A percentile compares a stretch with the other conserved stretches of the same genome.
phyloP scores from a whole-genome alignment of 2,888 invertebrate species.

The Minunthozetes semirufus region DNA sequence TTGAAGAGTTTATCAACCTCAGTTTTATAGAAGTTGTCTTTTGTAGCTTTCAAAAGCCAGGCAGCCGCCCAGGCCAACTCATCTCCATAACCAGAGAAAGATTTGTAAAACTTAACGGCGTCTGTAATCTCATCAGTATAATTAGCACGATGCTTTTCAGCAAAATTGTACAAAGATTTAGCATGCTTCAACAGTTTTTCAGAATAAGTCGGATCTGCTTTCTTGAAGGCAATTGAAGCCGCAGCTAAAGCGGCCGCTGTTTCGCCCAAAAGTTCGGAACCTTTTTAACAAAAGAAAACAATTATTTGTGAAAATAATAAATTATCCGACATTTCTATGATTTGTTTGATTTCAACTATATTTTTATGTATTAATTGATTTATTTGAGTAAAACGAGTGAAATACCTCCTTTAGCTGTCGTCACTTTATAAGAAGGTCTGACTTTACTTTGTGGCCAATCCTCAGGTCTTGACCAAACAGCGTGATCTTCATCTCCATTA shows the following conservation, averaged over 20 bases:
- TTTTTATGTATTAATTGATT: too few species aligned
- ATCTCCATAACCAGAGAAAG: not conserved
- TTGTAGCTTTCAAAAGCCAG: not conserved
- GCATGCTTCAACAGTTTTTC: not conserved
- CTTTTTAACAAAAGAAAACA: not conserved
- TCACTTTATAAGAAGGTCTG: not conserved
- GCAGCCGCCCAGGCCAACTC: not conserved
- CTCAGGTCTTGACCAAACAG: not conserved
- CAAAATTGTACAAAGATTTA: not conserved
- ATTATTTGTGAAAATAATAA: not conserved
- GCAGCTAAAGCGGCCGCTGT: not conserved
- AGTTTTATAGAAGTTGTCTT: not conserved
- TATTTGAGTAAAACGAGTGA: not conserved
- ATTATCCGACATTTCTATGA: too few species aligned
- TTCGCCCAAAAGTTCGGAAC: not conserved
- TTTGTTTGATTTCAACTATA: too few species aligned
- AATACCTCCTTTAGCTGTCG: not conserved
- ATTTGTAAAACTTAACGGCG: not conserved
- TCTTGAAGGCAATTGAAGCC: not conserved
- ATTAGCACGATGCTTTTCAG: not conserved
- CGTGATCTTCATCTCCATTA: not conserved
- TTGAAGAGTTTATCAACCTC: not conserved
- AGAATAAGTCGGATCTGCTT: not conserved
- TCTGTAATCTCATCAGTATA: not conserved
- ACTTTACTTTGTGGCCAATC: not conserved